These are phyloP conservation scores for Drosophila neutralis DNA, from an alignment of 2,888 invertebrate genomes.

Conservation along the genomic window DNA sequence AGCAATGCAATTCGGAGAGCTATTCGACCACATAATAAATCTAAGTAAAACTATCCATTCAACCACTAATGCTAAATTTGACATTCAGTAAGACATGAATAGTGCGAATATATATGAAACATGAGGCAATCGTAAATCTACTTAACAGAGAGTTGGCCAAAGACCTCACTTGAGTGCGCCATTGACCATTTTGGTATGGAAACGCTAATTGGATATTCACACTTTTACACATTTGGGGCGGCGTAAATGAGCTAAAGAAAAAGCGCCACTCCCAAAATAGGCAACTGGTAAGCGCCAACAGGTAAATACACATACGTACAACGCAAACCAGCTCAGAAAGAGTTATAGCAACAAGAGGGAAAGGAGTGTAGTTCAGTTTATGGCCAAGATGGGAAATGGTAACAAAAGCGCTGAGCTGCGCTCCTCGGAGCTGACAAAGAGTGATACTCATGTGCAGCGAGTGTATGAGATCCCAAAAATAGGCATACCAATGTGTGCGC, in stretches of 20 bases:
- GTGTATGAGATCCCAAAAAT: slow-evolving; percentile 62
- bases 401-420: slow-evolving; percentile 52
- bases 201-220: slow-evolving; percentile 79
- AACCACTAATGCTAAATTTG: background rate
- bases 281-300: slow-evolving; percentile 77
- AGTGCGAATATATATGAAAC: slow-evolving; percentile 13
- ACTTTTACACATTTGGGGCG: slow-evolving; percentile 73
- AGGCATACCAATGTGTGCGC: slow-evolving; percentile 81
- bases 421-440: slow-evolving; percentile 52
- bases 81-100: slow-evolving; percentile 17
- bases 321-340: slow-evolving; percentile 38
- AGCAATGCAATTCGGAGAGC: background rate
- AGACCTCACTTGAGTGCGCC: slow-evolving; percentile 4
- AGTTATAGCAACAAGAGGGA: slow-evolving; percentile 6
- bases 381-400: slow-evolving; percentile 64
- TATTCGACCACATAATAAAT: slow-evolving; percentile 5
- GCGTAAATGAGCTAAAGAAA: slow-evolving; percentile 73
- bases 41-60: background rate
- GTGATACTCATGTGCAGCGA: slow-evolving; percentile 20
- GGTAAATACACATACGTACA: slow-evolving; percentile 38
- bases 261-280: slow-evolving; percentile 80
- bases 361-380: slow-evolving; percentile 31
- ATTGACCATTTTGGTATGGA: slow-evolving; percentile 53
- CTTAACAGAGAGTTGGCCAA: slow-evolving; percentile 8
- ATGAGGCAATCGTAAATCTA: slow-evolving; percentile 15